Evolutionary conservation across 2,113 vertebrate species (phyloP), one percentile per base, ranked within the genome.

Genomic region (Tympanuchus pallidicinctus): DNA sequence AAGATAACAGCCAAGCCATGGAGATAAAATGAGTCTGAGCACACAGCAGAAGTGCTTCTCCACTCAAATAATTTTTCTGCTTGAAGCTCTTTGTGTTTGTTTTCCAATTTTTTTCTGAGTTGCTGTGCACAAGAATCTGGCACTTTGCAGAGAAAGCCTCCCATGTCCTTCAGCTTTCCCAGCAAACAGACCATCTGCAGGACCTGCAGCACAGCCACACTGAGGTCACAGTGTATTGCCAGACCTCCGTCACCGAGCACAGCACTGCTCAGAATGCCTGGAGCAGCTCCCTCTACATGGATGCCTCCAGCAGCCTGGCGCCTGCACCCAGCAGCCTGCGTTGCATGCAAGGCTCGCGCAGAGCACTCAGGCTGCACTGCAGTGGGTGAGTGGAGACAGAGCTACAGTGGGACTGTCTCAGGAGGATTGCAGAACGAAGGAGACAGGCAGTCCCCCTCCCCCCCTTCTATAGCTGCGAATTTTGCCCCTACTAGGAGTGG

Each of bases 251-350:
- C 48, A 72, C 43, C 2, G 2, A 34, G 19, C 38, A 40, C 27
- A 6, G 36, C 72, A 38, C 63, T 48, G 63, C 81, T 76, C 22
- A 13, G 56, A 61, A 45, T 43, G 47, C 71, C 57, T 79, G 74
- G 70, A 76, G 38, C 40, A 85, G 13, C 4, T 86, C 30, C 17
- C 30, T 64, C 21, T 56, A 24, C 1, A 2, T 56, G 28, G 42
- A 61, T 24, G 32, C 30, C 16, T 34, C 56, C 61, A 0, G 0
- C 57, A 77, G 45, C 45, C 65, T 22, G 15, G 24, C 25, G 40
- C 61, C 77, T 60, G 25, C n/a, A 63, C 12, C 0, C 0, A 67
- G 61, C 32, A 81, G 32, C 0, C 0, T 27, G 32, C 17, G 13
- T 79, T 7, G 0, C 10, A 3, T 8, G 38, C 20, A 30, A 52